phyloP scores from a whole-genome alignment of 1,140 invertebrate species.

The Apis cerana region DNA sequence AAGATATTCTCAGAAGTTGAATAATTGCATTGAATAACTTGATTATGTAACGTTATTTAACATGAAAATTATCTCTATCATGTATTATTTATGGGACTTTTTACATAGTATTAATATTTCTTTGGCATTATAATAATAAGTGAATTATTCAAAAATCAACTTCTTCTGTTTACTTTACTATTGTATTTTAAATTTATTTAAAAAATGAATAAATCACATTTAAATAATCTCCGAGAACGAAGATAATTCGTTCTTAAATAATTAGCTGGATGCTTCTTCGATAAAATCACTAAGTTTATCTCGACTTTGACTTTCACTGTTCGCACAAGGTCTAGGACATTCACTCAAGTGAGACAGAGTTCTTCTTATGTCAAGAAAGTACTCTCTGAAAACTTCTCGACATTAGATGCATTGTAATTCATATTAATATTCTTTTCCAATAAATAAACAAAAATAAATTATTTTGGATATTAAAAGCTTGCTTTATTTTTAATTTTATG shows the following conservation, averaged over 20 bases:
- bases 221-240: not conserved
- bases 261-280: constrained; percentile 2
- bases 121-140: too few relatives aligned
- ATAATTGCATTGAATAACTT: not conserved
- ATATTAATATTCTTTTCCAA: not conserved
- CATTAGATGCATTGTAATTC: not conserved
- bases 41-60: not conserved
- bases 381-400: not conserved
- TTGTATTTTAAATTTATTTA: too few relatives aligned
- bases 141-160: too few relatives aligned
- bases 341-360: not conserved
- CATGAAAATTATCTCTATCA: not conserved
- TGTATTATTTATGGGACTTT: not conserved
- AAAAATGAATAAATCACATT: not conserved
- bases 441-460: not conserved
- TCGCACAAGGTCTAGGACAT: constrained; percentile 72
- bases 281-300: constrained; percentile 50
- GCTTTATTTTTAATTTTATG: constrained; percentile 66
- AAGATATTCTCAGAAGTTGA: not conserved
- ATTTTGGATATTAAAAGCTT: constrained; percentile 67
- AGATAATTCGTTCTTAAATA: not conserved
- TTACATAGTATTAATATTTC: not conserved
- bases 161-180: too few relatives aligned
- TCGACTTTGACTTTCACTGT: constrained; percentile 70
- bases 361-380: constrained; percentile 5